Evolutionary conservation across 2,113 vertebrate species (phyloP).

Genomic region (Burhinus bistriatus): DNA sequence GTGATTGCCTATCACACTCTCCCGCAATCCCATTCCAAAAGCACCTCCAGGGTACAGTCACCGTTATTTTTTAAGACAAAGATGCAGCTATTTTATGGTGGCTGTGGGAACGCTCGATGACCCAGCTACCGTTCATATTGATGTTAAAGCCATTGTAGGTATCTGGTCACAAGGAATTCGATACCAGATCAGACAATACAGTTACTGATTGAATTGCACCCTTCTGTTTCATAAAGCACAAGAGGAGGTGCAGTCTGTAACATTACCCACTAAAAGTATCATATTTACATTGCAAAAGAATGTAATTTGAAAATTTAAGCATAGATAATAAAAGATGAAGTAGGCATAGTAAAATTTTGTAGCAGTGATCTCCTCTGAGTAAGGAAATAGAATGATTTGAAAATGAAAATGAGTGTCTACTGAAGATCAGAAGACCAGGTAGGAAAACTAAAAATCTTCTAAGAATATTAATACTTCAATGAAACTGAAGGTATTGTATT

Average conservation of each 20-base stretch:
- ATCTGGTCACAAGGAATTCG: not conserved
- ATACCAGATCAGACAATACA: not conserved
- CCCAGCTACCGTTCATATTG: not conserved
- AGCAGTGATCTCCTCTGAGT: not conserved
- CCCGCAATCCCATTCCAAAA: not conserved
- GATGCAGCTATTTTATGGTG: not conserved
- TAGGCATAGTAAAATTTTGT: constrained; percentile 29
- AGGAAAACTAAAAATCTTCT: not conserved
- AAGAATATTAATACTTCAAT: not conserved
- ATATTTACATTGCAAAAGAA: constrained; percentile 7
- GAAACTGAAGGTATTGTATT: not conserved
- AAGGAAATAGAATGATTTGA: not conserved
- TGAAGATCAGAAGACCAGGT: not conserved
- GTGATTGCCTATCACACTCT: not conserved
- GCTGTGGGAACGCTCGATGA: not conserved
- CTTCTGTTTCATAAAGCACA: not conserved
- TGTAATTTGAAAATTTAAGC: constrained; percentile 31
- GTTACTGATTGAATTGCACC: not conserved
- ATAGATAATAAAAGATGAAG: constrained; percentile 14
- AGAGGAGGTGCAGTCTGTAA: not conserved
- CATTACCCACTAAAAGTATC: not conserved
- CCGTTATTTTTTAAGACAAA: not conserved
- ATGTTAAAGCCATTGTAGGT: not conserved
- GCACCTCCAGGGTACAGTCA: not conserved
- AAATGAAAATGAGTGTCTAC: not conserved